Evolutionary conservation across 2,888 invertebrate genomes (phyloP).

Genomic region (Lepidocyrtoides sp.): DNA sequence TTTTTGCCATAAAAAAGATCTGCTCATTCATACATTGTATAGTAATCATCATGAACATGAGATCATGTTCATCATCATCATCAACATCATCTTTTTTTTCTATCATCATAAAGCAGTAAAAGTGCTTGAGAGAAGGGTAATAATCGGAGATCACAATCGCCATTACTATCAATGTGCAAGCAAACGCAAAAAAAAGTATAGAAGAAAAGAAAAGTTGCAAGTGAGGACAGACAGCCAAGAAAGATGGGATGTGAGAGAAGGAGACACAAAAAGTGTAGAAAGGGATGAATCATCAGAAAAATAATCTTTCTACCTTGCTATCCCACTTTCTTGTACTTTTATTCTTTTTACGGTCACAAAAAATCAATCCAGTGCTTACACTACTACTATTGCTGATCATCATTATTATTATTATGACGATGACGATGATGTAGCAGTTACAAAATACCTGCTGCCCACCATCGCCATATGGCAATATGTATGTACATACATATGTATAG

Average conservation of each 20-base stretch:
- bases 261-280: not conserved
- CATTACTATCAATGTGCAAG: conserved; percentile 35
- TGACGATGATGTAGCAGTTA: conserved; percentile 30
- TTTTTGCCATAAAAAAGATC: conserved; percentile 34
- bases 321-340: not conserved
- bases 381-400: too few relatives aligned
- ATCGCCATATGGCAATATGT: conserved; percentile 38
- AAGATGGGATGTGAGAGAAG: not conserved
- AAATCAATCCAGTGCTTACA: conserved; percentile 28
- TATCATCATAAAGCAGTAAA: conserved; percentile 62
- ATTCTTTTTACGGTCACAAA: not conserved
- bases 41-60: conserved; percentile 23
- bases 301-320: not conserved
- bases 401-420: conserved; percentile 19
- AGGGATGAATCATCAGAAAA: conserved; percentile 62
- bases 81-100: too few relatives aligned
- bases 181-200: too few relatives aligned
- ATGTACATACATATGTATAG: too few relatives aligned
- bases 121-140: conserved; percentile 48
- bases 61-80: conserved; percentile 20
- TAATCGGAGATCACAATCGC: conserved; percentile 66
- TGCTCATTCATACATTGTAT: not conserved
- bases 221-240: conserved; percentile 9
- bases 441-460: conserved; percentile 37
- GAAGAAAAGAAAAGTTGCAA: conserved; percentile 5